Percentiles rank a stretch among this genome's conserved stretches.
Evolutionary conservation across 1,140 invertebrate species (phyloP).

Genomic region (Pantala flavescens): DNA sequence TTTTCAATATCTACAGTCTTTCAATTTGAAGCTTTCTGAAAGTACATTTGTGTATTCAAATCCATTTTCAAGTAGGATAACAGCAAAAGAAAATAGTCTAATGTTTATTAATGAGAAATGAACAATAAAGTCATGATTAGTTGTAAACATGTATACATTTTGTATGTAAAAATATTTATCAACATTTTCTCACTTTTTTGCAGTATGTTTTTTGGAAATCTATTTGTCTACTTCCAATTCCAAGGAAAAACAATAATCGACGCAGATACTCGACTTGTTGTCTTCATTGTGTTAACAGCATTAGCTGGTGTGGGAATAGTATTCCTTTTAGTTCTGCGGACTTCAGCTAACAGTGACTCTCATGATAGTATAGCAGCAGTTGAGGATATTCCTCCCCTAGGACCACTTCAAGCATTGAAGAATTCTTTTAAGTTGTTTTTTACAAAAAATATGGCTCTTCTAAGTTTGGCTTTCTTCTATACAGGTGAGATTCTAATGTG

Average conservation of each 20-base stretch:
- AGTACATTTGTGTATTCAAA: too few relatives aligned
- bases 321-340: conserved; percentile 53
- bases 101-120: too few relatives aligned
- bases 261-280: conserved; percentile 49
- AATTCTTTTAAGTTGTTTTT: conserved; percentile 64
- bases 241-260: conserved; percentile 60
- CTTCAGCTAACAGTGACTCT: conserved; percentile 36
- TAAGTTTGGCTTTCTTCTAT: conserved; percentile 80
- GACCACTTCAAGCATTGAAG: conserved; percentile 53
- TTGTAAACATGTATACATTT: too few relatives aligned
- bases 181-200: conserved; percentile 34
- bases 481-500: conserved; percentile 51
- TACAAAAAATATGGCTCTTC: conserved; percentile 72
- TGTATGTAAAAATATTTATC: too few relatives aligned
- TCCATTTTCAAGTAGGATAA: too few relatives aligned
- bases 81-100: too few relatives aligned
- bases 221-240: conserved; percentile 87
- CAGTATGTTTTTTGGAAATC: conserved; percentile 85
- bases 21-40: too few relatives aligned
- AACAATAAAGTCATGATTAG: too few relatives aligned
- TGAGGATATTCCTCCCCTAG: conserved; percentile 40
- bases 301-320: conserved; percentile 56
- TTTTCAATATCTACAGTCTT: too few relatives aligned
- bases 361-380: conserved; percentile 42
- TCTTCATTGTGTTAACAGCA: conserved; percentile 60